Base-by-base conservation (phyloP, 2,888 invertebrate genomes). In the Tetanocera ferruginea region DNA sequence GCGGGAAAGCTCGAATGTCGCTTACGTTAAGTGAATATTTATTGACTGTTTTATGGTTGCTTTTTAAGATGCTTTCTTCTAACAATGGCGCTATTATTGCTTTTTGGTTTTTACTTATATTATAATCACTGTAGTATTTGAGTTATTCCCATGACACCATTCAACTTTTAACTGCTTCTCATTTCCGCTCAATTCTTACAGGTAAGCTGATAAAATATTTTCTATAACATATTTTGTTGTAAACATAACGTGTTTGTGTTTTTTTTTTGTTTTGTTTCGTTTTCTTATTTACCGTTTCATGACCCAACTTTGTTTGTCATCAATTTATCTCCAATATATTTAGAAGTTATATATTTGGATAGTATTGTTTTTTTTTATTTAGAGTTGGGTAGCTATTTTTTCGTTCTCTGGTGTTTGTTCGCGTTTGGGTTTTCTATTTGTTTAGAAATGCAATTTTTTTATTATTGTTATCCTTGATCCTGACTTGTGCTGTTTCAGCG, bases 21-120 rank as follows among this genome's bases (percentile, higher is more conserved):
- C 11, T 23, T 23, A 25, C 28, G 69, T 49, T 69, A 49, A 69
- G 51, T 69, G 69, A 69, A 69, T 69, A 69, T 69, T 69, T 69
- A 69, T 69, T 49, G 49, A 51, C n/a, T 69, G 51, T 67, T 67
- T 37, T 66, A 9, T 19, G 9, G 31, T 66, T 11, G 66, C 17
- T 34, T 66, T 19, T 19, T 60, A 25, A 14, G 57, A 28, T 6
- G 23, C 11, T 60, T 60, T 19, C 8, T 60, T 25, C 6, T 25
- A 0, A 25, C 37, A 66, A 11, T 66, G 25, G 19, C 8, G 43
- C n/a, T 64, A 19, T 37, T 34, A 19, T 23, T 19, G 67, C 19
- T 23, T 23, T 62, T 34, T 17, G 31, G 34, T 11, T 34, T 17
- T 17, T 43, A 43, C 1, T 69, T 31, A 25, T 34, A 69, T 51